phyloP scores from a whole-genome alignment of 2,113 vertebrate species.

The Sinocyclocheilus maitianheensis region DNA sequence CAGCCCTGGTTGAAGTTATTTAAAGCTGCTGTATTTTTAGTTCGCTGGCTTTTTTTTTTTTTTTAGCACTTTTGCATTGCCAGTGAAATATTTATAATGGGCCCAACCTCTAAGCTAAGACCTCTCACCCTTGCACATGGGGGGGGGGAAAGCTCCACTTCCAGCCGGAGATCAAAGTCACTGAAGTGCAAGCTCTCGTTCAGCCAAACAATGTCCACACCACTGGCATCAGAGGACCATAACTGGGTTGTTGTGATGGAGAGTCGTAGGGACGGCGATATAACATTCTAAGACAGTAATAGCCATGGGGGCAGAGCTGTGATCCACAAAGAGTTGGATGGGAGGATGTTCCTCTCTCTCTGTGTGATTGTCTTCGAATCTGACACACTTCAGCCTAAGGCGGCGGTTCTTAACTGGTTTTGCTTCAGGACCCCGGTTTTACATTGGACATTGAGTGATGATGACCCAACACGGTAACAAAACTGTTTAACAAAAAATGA shows the following conservation, averaged over 20 bases:
- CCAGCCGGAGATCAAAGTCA: slow-evolving; percentile 50
- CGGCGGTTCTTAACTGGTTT: slow-evolving; percentile 7
- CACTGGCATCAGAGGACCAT: slow-evolving; percentile 41
- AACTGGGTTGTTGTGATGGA: slow-evolving; percentile 59
- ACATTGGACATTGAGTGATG: slow-evolving; percentile 18
- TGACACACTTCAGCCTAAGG: slow-evolving; percentile 36
- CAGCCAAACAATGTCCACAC: slow-evolving; percentile 60
- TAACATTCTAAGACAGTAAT: slow-evolving; percentile 65
- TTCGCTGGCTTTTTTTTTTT: slow-evolving; percentile 8
- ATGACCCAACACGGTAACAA: not conserved
- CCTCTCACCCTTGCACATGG: slow-evolving; percentile 49
- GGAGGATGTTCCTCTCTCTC: slow-evolving; percentile 30
- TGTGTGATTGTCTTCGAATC: slow-evolving; percentile 37
- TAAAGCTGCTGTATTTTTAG: slow-evolving; percentile 55
- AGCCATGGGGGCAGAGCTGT: slow-evolving; percentile 59
- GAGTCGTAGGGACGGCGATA: slow-evolving; percentile 53
- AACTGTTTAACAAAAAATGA: not conserved
- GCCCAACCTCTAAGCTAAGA: slow-evolving; percentile 38
- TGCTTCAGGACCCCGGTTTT: slow-evolving; percentile 20
- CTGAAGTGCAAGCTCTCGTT: slow-evolving; percentile 57
- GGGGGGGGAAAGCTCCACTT: slow-evolving; percentile 27
- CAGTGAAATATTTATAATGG: slow-evolving; percentile 44
- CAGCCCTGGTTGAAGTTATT: slow-evolving; percentile 55
- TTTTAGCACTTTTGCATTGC: slow-evolving; percentile 33
- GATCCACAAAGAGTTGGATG: slow-evolving; percentile 54